Evolutionary conservation across 2,797 vertebrate genomes (phyloP), one percentile per base, ranked within the genome.

Genomic region (Champsocephalus esox): DNA sequence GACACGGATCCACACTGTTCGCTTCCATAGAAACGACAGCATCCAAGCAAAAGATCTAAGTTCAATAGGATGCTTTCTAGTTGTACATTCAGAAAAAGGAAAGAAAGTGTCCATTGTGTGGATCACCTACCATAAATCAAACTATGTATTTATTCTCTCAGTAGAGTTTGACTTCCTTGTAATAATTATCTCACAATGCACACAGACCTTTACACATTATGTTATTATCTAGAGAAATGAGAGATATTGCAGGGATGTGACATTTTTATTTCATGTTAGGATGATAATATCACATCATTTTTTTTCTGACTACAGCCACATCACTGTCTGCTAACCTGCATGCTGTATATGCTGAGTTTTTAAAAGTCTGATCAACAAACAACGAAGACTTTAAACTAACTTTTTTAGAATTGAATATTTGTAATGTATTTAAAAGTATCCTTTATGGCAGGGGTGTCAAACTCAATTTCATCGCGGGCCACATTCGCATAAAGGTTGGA

Each of bases 311-410:
- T 68, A 24, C 56, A 34, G 66, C 51, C 34, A 45, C 54, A 63
- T 34, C 46, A 45, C 11, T 56, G 62, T 68, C 73, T 73, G 70
- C 61, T 76, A 55, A 73, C 62, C 62, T 84, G 70, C 69, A 55
- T 28, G 44, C 56, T 67, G 48, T 71, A 58, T 61, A 58, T 48
- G 70, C 54, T 59, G 17, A 49, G 28, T 44, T 28, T 28, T 28
- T 28, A 28, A 28, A 28, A 28, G 55, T 66, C 73, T 72, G 63
- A 59, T 44, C 66, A 12, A 34, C 52, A 62, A 65, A 54, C 34
- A 38, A 38, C 1, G 34, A 38, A 38, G 8, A 9, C 34, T 38
- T 38, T 38, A 38, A 38, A 38, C 8, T 38, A 38, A 9, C 34
- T 38, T 38, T 38, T 38, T 38, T 9, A 38, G 34, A 38, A 7